Evolutionary conservation across 2,888 invertebrate species (phyloP).

Genomic region (Cotesia congregata): DNA sequence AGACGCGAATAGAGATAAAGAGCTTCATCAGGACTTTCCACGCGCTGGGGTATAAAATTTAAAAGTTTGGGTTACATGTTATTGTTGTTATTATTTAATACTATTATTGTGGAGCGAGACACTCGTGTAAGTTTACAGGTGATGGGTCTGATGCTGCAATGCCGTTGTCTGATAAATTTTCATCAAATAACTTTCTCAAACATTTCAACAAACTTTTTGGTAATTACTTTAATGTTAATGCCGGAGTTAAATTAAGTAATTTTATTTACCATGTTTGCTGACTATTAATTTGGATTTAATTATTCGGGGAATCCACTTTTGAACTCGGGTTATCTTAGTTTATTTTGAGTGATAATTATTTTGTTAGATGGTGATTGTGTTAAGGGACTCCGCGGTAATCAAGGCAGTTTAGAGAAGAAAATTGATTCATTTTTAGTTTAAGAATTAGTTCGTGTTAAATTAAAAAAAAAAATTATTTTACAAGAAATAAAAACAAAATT

Average conservation of each 20-base stretch:
- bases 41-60: no score
- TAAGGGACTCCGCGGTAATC: no score
- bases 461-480: no score
- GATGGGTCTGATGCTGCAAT: background rate
- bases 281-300: background rate
- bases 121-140: background rate
- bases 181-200: background rate
- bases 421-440: no score
- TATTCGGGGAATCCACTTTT: background rate
- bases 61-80: no score
- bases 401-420: no score
- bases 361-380: no score
- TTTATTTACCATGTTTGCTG: background rate
- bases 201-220: background rate
- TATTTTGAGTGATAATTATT: no score
- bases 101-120: background rate
- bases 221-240: constrained; percentile 1
- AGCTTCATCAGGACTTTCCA: background rate
- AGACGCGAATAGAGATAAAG: background rate
- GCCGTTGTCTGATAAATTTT: background rate
- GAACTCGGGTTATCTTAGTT: no score
- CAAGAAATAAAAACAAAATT: no score
- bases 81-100: no score
- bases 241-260: background rate
- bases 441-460: no score